A percentile compares a stretch with the other conserved stretches of the same genome.
Evolutionary conservation across 23 tunicate species (phyloP).

Genomic region (Halocynthia roretzi): DNA sequence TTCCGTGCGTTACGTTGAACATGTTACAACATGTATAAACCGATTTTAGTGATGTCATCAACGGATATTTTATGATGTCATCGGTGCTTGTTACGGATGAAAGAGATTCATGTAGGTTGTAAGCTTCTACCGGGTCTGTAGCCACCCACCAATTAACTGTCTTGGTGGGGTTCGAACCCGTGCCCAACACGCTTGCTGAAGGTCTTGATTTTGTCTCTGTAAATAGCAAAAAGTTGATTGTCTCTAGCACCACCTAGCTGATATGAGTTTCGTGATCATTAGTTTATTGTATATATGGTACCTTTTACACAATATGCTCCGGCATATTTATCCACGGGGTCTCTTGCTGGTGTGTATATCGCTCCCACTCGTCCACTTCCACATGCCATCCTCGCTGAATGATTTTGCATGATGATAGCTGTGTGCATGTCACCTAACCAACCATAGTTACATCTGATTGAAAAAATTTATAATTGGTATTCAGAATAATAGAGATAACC

Average conservation of each 20-base stretch:
- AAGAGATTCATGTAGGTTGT: slow-evolving; percentile 33
- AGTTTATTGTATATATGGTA: background rate
- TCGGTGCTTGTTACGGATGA: slow-evolving; percentile 1
- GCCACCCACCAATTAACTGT: slow-evolving; percentile 80
- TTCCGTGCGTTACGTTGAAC: slow-evolving; percentile 18
- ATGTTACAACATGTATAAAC: slow-evolving; percentile 69
- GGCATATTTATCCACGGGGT: background rate
- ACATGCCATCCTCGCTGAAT: slow-evolving; percentile 29
- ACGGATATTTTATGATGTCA: background rate
- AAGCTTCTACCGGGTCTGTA: slow-evolving; percentile 32
- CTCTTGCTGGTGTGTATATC: slow-evolving; percentile 29
- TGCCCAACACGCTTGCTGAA: background rate
- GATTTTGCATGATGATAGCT: slow-evolving; percentile 42
- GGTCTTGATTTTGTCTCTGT: background rate
- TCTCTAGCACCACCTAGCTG: background rate
- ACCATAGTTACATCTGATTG: slow-evolving; percentile 45
- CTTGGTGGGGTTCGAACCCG: slow-evolving; percentile 8
- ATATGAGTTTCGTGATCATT: background rate
- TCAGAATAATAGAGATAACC: background rate
- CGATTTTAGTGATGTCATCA: slow-evolving; percentile 33
- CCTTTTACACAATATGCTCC: slow-evolving; percentile 60
- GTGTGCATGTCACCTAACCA: slow-evolving; percentile 62
- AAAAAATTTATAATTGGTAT: background rate
- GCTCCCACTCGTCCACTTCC: slow-evolving; percentile 34
- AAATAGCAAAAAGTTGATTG: background rate